Evolutionary conservation across 2,888 invertebrate genomes (phyloP).

Genomic region (Pollenia amentaria): DNA sequence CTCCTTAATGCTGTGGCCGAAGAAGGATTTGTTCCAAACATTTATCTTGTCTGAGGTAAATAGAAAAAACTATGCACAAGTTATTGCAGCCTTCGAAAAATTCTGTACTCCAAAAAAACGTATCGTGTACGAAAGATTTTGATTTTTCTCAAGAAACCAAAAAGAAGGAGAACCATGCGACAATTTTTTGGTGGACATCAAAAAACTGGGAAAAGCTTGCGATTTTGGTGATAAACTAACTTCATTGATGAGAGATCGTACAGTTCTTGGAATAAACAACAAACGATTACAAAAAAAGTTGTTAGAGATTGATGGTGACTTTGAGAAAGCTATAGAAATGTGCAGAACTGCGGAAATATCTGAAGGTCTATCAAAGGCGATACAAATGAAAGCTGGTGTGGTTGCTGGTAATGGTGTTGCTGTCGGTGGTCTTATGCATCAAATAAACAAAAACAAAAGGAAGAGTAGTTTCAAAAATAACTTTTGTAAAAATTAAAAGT

Average conservation of each 20-base stretch:
- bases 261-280: conserved; percentile 17
- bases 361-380: conserved; percentile 21
- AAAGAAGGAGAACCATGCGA: conserved; percentile 24
- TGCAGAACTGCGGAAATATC: conserved; percentile 16
- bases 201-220: not conserved
- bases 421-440: not conserved
- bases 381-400: not conserved
- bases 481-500: not conserved
- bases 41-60: not conserved
- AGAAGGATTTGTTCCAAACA: conserved; percentile 1
- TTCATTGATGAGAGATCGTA: conserved; percentile 11
- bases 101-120: conserved; percentile 27
- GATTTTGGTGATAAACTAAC: not conserved
- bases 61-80: conserved; percentile 10
- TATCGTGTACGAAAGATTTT: conserved; percentile 8
- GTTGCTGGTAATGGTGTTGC: no score
- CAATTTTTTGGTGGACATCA: not conserved
- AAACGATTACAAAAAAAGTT: conserved; percentile 26
- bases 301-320: conserved; percentile 21
- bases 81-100: conserved; percentile 3
- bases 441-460: conserved; percentile 24
- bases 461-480: conserved; percentile 5
- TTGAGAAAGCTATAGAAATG: conserved; percentile 22
- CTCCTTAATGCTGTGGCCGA: conserved; percentile 22
- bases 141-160: conserved; percentile 35